Evolutionary conservation across 2,797 vertebrate species (phyloP), one percentile per base, ranked within the genome.

Genomic region (Leptoclinus maculatus): DNA sequence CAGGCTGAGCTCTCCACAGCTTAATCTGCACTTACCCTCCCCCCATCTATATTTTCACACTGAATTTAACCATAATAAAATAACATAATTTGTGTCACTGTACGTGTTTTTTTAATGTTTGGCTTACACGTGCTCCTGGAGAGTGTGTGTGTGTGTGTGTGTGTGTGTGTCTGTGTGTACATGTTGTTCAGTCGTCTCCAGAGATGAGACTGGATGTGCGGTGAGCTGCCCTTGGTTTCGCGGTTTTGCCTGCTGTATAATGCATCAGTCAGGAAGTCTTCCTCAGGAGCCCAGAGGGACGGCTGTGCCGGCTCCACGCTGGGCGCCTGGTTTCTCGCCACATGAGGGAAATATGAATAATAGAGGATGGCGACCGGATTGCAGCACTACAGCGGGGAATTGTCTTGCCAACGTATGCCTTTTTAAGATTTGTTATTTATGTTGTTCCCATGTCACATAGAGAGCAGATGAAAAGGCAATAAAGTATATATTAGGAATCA

Each of bases 191-290:
- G 78, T 76, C 76, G 72, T 79, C 72, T 79, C 77, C 60, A 64
- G 85, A 83, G 80, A 82, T 58, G 75, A 34, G 73, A 19, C 34
- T 75, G 63, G 53, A 77, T 75, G 74, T 85, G 82, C n/a, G 66
- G 79, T 79, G 76, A 82, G 90, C 69, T 82, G 84, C 74, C 78
- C 79, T 88, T 74, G 83, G 80, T 81, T 88, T 81, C 65, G 84
- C 75, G 85, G 82, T 83, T 89, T 75, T 62, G 78, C 87, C 88
- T 93, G 85, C 83, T 94, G 67, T 92, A 90, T 93, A 91, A 93
- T 92, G 91, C 88, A 92, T 90, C 90, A 92, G 83, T 64, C 83
- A 91, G 87, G 87, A 93, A 88, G 87, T 88, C 74, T 79, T 88
- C 66, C 71, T 80, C 82, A 41, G 70, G 74, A 86, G 73, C 72